These are phyloP conservation scores for Siphamia tubifer DNA, from an alignment of 2,113 vertebrate genomes.

Conservation along the genomic window DNA sequence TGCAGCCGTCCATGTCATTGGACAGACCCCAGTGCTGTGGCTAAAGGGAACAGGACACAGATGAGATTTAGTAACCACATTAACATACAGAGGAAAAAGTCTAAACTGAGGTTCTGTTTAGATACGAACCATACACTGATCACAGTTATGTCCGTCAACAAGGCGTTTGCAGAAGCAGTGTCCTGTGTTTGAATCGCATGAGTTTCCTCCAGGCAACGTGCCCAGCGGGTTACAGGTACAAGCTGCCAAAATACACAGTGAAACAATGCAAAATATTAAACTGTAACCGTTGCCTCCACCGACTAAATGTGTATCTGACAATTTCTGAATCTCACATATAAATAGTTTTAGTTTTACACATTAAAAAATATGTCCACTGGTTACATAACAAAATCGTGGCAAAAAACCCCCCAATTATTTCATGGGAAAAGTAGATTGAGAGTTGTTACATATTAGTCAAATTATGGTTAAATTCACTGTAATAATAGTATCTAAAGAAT, in stretches of 20 bases:
- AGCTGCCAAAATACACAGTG: slow-evolving; percentile 73
- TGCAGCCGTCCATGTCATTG: slow-evolving; percentile 94
- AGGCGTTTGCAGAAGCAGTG: slow-evolving; percentile 94
- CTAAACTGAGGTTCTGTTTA: not conserved
- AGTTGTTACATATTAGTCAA: too few species aligned
- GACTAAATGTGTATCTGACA: not conserved
- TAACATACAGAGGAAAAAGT: not conserved
- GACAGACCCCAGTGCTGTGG: slow-evolving; percentile 94
- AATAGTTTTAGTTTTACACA: too few species aligned
- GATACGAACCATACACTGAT: slow-evolving; percentile 85
- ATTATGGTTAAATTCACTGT: too few species aligned
- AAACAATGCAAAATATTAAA: not conserved
- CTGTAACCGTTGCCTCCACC: not conserved
- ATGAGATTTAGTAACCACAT: not conserved
- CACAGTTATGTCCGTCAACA: slow-evolving; percentile 87
- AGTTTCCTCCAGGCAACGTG: slow-evolving; percentile 86
- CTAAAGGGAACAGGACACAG: slow-evolving; percentile 60
- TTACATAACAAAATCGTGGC: too few species aligned
- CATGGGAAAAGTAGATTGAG: too few species aligned
- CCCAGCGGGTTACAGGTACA: slow-evolving; percentile 91
- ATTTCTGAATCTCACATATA: too few species aligned
- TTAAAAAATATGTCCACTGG: too few species aligned
- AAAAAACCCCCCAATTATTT: too few species aligned
- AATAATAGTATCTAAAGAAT: too few species aligned
- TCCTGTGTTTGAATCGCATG: slow-evolving; percentile 87